These are phyloP conservation scores for Pandemis cinnamomeana DNA, from an alignment of 2,888 invertebrate species.

Conservation along the genomic window DNA sequence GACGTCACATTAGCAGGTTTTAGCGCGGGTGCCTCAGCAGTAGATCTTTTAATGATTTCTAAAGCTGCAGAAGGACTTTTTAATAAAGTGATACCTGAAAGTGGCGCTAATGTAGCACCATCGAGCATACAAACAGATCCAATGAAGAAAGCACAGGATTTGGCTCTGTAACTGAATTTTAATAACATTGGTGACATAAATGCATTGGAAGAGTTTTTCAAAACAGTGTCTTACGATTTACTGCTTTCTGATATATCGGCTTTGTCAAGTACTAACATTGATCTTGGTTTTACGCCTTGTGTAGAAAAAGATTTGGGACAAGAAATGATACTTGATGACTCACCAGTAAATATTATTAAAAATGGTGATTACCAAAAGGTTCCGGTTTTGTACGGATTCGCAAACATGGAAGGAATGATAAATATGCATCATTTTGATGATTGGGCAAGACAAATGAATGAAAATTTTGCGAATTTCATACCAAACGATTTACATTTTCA, in stretches of 20 bases:
- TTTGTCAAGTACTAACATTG: neutral
- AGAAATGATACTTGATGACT: conserved; percentile 55
- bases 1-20: too few relatives aligned
- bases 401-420: conserved; percentile 22
- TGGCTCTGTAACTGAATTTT: neutral
- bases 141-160: too few relatives aligned
- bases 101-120: too few relatives aligned
- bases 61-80: too few relatives aligned
- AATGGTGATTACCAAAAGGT: conserved; percentile 49
- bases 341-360: conserved; percentile 57
- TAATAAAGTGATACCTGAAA: too few relatives aligned
- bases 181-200: neutral
- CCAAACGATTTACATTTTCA: conserved; percentile 38
- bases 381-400: conserved; percentile 14
- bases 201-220: conserved; percentile 20
- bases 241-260: conserved; percentile 3
- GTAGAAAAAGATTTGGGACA: conserved; percentile 31
- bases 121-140: too few relatives aligned
- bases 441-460: conserved; percentile 41
- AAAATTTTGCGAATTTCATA: conserved; percentile 40
- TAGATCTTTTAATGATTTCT: too few relatives aligned
- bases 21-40: too few relatives aligned
- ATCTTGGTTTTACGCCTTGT: conserved; percentile 10
- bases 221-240: conserved; percentile 13
- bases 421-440: conserved; percentile 14